phyloP scores from a whole-genome alignment of 2,797 vertebrate genomes.

The Adrianichthys oophorus region DNA sequence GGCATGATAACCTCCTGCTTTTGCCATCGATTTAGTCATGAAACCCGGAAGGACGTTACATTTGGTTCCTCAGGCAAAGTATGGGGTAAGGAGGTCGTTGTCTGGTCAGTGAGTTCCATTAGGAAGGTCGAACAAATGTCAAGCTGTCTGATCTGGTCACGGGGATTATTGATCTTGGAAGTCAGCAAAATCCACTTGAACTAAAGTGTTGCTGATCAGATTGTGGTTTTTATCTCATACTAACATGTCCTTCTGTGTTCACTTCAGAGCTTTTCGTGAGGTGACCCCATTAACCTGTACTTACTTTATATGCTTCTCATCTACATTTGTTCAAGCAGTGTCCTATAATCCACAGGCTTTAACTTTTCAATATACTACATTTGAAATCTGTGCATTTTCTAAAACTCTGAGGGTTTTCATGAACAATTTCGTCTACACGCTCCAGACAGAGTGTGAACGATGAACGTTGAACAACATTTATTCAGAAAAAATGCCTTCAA shows the following conservation, averaged over 20 bases:
- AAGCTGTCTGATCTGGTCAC: slow-evolving; percentile 27
- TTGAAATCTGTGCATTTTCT: too few relatives aligned
- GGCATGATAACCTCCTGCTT: slow-evolving; percentile 5
- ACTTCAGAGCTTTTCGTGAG: slow-evolving; percentile 22
- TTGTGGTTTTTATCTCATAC: slow-evolving; percentile 16
- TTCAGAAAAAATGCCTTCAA: too few relatives aligned
- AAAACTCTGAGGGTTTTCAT: too few relatives aligned
- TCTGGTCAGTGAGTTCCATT: slow-evolving; percentile 38
- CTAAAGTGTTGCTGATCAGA: slow-evolving; percentile 8
- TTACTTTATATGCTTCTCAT: not conserved
- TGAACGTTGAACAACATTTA: too few relatives aligned
- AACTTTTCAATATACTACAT: too few relatives aligned
- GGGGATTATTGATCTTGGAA: slow-evolving; percentile 37
- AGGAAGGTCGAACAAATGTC: slow-evolving; percentile 51
- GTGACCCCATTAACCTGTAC: slow-evolving; percentile 10
- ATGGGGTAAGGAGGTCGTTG: slow-evolving; percentile 31
- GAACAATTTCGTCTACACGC: too few relatives aligned
- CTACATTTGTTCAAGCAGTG: not conserved
- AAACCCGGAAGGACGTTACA: slow-evolving; percentile 34
- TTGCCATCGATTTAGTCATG: slow-evolving; percentile 24
- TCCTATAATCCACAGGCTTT: too few relatives aligned
- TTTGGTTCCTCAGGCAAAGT: slow-evolving; percentile 36
- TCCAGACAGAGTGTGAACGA: too few relatives aligned
- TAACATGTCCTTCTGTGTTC: slow-evolving; percentile 20
- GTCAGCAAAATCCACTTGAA: slow-evolving; percentile 33